phyloP scores from a whole-genome alignment of 2,797 vertebrate genomes.

The Ctenochaetus hawaiiensis region DNA sequence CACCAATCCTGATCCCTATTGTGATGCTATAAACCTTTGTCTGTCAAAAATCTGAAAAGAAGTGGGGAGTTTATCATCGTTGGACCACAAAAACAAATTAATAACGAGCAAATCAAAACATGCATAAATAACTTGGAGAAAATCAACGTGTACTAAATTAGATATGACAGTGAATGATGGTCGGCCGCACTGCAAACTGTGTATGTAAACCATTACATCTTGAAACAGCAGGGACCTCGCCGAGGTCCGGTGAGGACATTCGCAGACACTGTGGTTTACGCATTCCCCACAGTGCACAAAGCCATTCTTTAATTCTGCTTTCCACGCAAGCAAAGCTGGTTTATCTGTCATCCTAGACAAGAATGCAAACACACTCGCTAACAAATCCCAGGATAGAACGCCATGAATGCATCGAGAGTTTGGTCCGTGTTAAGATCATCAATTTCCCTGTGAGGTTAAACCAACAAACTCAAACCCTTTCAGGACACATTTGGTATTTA shows the following conservation, averaged over 20 bases:
- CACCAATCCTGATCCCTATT: conserved; percentile 7
- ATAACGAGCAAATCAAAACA: background rate
- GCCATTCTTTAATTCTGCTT: conserved; percentile 67
- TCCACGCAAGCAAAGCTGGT: conserved; percentile 69
- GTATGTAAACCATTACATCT: conserved; percentile 61
- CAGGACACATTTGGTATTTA: background rate
- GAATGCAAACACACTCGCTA: conserved; percentile 79
- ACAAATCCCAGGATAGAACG: conserved; percentile 73
- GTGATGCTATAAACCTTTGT: conserved; percentile 5
- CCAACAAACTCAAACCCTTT: conserved; percentile 9
- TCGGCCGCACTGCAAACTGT: conserved; percentile 22
- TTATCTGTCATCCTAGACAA: conserved; percentile 76
- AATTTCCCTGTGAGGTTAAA: conserved; percentile 16
- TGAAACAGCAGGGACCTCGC: conserved; percentile 42
- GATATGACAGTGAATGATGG: conserved; percentile 41
- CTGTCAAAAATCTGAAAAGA: conserved; percentile 11
- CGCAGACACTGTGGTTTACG: conserved; percentile 61
- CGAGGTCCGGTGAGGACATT: conserved; percentile 67
- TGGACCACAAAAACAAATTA: conserved; percentile 18
- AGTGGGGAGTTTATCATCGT: conserved; percentile 24
- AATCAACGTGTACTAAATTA: conserved; percentile 44
- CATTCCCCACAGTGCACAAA: conserved; percentile 65
- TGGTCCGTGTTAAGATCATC: conserved; percentile 31
- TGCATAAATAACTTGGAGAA: conserved; percentile 36
- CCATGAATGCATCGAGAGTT: conserved; percentile 14